Conservation (phyloP, 2,888 invertebrate species). For the Rutpela maculata region DNA sequence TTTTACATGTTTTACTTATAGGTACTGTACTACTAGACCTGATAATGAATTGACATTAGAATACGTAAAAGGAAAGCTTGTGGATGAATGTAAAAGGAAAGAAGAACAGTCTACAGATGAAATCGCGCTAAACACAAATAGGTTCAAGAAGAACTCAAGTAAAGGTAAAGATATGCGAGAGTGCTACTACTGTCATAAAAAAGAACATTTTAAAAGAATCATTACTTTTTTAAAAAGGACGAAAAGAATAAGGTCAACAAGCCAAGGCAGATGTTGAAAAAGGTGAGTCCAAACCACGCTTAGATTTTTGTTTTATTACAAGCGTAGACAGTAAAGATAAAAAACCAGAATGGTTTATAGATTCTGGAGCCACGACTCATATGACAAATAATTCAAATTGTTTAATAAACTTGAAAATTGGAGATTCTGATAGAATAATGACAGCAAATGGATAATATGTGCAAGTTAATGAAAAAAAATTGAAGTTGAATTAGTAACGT, state of each 20-base stretch:
- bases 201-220: constrained; percentile 5
- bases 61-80: constrained; percentile 25
- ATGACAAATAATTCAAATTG: too few species aligned
- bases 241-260: neutral
- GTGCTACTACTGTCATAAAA: neutral
- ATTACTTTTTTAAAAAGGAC: neutral
- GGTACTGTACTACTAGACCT: constrained; percentile 24
- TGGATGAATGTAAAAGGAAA: constrained; percentile 26
- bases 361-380: too few species aligned
- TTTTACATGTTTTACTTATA: too few species aligned
- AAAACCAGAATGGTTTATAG: too few species aligned
- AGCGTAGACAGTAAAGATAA: too few species aligned
- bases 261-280: neutral
- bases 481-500: too few species aligned
- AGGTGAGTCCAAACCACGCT: neutral
- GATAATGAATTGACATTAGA: constrained; percentile 30
- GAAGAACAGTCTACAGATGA: neutral
- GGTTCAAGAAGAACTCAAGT: neutral
- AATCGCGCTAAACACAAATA: neutral
- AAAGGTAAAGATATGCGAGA: neutral
- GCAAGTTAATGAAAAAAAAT: too few species aligned
- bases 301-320: neutral
- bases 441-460: too few species aligned
- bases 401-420: too few species aligned
- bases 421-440: too few species aligned